These are phyloP conservation scores for Zeugodacus cucurbitae DNA, from an alignment of 1,140 invertebrate genomes.

Conservation along the genomic window DNA sequence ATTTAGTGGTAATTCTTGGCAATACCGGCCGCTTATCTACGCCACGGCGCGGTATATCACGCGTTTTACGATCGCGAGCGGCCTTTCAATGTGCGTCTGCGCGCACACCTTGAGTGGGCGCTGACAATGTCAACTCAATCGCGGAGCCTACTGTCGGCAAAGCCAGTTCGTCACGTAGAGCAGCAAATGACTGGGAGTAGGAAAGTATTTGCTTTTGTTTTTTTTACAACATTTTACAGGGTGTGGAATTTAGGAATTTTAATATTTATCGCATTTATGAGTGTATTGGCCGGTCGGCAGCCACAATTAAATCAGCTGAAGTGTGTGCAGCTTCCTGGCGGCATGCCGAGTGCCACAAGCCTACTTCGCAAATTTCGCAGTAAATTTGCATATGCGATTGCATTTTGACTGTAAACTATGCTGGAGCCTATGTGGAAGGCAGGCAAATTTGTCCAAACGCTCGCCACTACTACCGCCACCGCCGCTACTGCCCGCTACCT, in stretches of 20 bases:
- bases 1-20: conserved; percentile 38
- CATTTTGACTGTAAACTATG: neutral
- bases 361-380: neutral
- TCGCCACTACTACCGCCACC: neutral
- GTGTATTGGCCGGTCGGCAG: neutral
- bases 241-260: conserved; percentile 26
- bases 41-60: conserved; percentile 13
- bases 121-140: conserved; percentile 39
- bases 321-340: neutral
- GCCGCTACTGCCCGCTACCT: conserved; percentile 26
- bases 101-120: conserved; percentile 29
- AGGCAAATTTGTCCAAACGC: conserved; percentile 15
- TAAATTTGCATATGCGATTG: neutral
- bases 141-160: neutral
- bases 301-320: conserved; percentile 18
- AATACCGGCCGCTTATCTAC: conserved; percentile 37
- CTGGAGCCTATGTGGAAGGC: neutral
- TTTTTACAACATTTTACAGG: neutral
- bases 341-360: neutral
- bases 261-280: conserved; percentile 34
- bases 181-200: neutral
- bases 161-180: conserved; percentile 4
- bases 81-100: conserved; percentile 22
- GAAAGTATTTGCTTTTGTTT: neutral
- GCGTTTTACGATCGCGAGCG: conserved; percentile 25